A percentile compares a stretch with the other conserved stretches of the same genome.
Evolutionary conservation across 2,113 vertebrate genomes (phyloP).

Genomic region (Antennarius striatus): DNA sequence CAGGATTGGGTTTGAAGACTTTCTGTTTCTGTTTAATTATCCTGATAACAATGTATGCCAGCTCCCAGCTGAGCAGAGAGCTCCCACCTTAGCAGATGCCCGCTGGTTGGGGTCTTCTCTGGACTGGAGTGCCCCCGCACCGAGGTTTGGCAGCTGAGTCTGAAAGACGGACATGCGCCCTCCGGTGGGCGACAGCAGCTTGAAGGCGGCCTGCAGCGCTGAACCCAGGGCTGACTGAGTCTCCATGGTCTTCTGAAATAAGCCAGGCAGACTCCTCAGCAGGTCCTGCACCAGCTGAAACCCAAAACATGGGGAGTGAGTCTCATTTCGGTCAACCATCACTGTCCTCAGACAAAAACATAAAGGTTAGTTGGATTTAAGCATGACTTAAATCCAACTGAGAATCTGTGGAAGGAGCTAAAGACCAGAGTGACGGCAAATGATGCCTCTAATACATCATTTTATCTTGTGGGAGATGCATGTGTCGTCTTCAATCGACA

Average conservation of each 20-base stretch:
- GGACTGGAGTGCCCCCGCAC: conserved; percentile 88
- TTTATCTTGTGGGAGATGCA: no score
- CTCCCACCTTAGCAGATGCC: conserved; percentile 88
- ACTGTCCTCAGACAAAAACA: neutral
- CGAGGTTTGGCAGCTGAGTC: conserved; percentile 93
- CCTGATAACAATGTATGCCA: no score
- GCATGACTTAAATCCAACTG: no score
- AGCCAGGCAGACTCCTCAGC: conserved; percentile 88
- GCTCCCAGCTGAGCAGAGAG: neutral
- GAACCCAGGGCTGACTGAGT: conserved; percentile 95
- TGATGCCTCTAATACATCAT: no score
- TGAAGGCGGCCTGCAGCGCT: conserved; percentile 92
- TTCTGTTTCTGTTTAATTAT: no score
- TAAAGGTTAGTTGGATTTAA: no score
- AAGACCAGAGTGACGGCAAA: no score
- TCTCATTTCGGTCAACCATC: neutral
- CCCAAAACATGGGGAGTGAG: neutral
- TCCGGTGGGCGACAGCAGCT: conserved; percentile 92
- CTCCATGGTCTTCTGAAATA: conserved; percentile 94
- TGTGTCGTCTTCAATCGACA: neutral
- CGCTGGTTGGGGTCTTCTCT: conserved; percentile 93
- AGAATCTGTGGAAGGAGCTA: no score
- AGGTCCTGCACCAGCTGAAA: conserved; percentile 92
- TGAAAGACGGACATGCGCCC: conserved; percentile 94
- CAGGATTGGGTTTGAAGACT: no score